Evolutionary conservation across 2,888 invertebrate species (phyloP), one percentile per base, ranked within the genome.

Genomic region (Dynastes tityus): DNA sequence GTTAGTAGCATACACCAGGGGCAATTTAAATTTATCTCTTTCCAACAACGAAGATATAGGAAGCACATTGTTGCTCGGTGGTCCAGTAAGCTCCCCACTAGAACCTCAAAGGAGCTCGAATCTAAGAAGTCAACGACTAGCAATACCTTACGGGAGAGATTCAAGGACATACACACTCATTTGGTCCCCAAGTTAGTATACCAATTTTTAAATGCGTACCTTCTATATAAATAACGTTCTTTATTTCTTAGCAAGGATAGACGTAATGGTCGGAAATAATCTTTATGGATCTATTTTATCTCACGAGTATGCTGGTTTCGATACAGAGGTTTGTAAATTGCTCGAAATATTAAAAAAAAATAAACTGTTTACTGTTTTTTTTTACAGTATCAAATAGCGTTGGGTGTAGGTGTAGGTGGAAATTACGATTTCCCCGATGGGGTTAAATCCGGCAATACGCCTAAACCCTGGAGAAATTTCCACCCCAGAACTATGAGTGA

Each of bases 371-470:
- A 16, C 22, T 8, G 22, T 6, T 58, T 2, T 8, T 75, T 49
- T 37, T 61, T 68, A 61, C 74, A 79, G 79, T 79, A 61, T 73
- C 73, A 64, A 32, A 58, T 79, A n/a, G 65, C 92, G 8, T 83
- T 95, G 64, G 95, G 95, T 0, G 89, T 95, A 2, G 93, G 93
- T 64, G 94, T 92, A 2, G 95, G 94, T 16, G 94, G 95, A 22
- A 87, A 91, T 37, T 90, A 90, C 0, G 92, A 92, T 85, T 95
- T 95, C 86, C 92, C 91, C 0, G 93, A 95, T 83, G 88, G 87
- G n/a, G 86, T 86, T n/a, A 85, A 84, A 78, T 90, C 91, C 37
- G 85, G 86, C 4, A 51, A 11, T 45, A 84, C 85, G 6, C 82
- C 85, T 0, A 95, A 94, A 85, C 95, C 95, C 3, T 95, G 95